Conservation (phyloP, 1,140 invertebrate species). For the Bombus balteatus region DNA sequence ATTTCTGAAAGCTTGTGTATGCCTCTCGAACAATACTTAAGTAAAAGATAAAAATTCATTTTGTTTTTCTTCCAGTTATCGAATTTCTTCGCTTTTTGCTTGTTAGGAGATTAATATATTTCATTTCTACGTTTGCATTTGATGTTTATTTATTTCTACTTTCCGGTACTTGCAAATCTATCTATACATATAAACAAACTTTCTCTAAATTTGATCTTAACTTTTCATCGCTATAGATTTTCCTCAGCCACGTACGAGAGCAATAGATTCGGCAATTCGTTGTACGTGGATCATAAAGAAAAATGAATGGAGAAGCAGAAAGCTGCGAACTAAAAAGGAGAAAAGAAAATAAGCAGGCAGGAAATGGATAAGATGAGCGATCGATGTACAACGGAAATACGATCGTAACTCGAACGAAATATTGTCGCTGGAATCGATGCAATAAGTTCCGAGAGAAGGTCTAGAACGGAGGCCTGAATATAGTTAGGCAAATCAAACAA, state of each 20-base stretch:
- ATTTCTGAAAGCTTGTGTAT: no score
- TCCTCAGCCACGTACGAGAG: not conserved
- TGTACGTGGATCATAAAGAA: not conserved
- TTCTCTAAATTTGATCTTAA: no score
- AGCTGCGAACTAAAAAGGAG: not conserved
- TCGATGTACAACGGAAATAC: not conserved
- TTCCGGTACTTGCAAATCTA: no score
- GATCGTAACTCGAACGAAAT: slow-evolving; percentile 2
- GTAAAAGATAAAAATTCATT: not conserved
- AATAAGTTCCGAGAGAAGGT: not conserved
- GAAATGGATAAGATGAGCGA: not conserved
- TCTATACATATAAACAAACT: no score
- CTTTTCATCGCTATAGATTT: not conserved
- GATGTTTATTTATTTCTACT: no score
- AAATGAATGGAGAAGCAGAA: not conserved
- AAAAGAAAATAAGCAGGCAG: not conserved
- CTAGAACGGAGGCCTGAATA: not conserved
- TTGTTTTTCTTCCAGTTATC: not conserved
- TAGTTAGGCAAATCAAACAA: not conserved
- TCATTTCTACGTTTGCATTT: no score
- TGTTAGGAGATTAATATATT: no score
- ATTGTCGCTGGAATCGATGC: not conserved
- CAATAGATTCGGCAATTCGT: not conserved
- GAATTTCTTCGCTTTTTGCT: not conserved
- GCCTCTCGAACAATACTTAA: not conserved